phyloP scores from a whole-genome alignment of 2,113 vertebrate genomes.

The Synchiropus splendidus region DNA sequence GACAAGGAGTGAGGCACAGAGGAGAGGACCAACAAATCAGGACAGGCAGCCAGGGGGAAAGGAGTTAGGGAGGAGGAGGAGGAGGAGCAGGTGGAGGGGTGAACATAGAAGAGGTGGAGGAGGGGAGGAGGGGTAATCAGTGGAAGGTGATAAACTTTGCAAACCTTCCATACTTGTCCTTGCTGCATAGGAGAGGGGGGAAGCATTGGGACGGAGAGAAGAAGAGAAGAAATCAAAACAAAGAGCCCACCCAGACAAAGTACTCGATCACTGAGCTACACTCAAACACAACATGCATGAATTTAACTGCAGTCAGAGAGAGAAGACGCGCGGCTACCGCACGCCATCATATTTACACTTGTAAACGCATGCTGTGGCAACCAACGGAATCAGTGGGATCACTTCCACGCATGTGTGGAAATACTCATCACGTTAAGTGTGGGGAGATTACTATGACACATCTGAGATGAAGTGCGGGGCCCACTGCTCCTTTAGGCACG shows the following conservation, averaged over 20 bases:
- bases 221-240: constrained; percentile 85
- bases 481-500: background rate
- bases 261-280: constrained; percentile 42
- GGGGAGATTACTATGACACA: background rate
- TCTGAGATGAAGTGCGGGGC: too few relatives aligned
- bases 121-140: constrained; percentile 55
- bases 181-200: constrained; percentile 84
- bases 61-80: constrained; percentile 5
- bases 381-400: constrained; percentile 13
- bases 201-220: constrained; percentile 99
- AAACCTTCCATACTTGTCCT: constrained; percentile 99
- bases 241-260: constrained; percentile 54
- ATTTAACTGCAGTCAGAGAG: background rate
- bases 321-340: constrained; percentile 23
- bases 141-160: constrained; percentile 99
- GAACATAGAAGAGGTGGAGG: background rate
- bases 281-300: constrained; percentile 11
- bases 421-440: constrained; percentile 17
- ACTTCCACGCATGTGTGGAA: constrained; percentile 18
- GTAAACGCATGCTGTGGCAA: constrained; percentile 14
- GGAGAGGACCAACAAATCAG: constrained; percentile 69
- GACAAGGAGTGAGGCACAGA: constrained; percentile 61
- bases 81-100: constrained; percentile 20
- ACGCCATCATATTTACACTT: constrained; percentile 28
- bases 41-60: constrained; percentile 74